phyloP scores from a whole-genome alignment of 2,888 invertebrate species.

The Panorpa germanica region DNA sequence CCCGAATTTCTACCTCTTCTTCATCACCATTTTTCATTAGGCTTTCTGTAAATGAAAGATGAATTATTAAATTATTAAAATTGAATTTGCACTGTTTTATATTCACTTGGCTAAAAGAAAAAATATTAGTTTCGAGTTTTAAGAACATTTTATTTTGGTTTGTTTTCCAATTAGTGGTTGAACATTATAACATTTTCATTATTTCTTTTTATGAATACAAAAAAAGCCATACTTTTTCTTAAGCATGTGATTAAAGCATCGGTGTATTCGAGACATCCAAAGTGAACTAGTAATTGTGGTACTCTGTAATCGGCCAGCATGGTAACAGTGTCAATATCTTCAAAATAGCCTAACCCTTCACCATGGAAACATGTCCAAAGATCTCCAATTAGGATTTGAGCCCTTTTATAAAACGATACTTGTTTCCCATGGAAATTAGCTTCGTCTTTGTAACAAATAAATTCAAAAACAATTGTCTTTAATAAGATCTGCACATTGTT shows the following conservation, averaged over 20 bases:
- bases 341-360: constrained; percentile 53
- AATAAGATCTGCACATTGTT: constrained; percentile 61
- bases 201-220: too few relatives aligned
- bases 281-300: constrained; percentile 77
- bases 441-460: constrained; percentile 77
- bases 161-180: too few relatives aligned
- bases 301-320: constrained; percentile 98
- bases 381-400: constrained; percentile 88
- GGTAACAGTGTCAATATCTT: constrained; percentile 69
- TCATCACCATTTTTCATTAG: constrained; percentile 46
- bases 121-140: too few relatives aligned
- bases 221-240: constrained; percentile 30
- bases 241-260: constrained; percentile 45
- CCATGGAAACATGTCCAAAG: constrained; percentile 76
- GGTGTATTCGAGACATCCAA: constrained; percentile 62
- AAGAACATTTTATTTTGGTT: too few relatives aligned
- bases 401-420: constrained; percentile 81
- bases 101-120: too few relatives aligned
- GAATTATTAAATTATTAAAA: too few relatives aligned
- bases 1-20: constrained; percentile 83
- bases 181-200: too few relatives aligned
- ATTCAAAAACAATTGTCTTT: constrained; percentile 55
- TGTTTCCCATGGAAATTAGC: constrained; percentile 43
- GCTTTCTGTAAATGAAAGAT: constrained; percentile 34
- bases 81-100: too few relatives aligned